Percentiles rank a stretch among this genome's conserved stretches.
These are phyloP conservation scores for Clytia hemisphaerica DNA, from an alignment of 30 jellyfish, hydroid and myxozoan species.

Conservation along the genomic window DNA sequence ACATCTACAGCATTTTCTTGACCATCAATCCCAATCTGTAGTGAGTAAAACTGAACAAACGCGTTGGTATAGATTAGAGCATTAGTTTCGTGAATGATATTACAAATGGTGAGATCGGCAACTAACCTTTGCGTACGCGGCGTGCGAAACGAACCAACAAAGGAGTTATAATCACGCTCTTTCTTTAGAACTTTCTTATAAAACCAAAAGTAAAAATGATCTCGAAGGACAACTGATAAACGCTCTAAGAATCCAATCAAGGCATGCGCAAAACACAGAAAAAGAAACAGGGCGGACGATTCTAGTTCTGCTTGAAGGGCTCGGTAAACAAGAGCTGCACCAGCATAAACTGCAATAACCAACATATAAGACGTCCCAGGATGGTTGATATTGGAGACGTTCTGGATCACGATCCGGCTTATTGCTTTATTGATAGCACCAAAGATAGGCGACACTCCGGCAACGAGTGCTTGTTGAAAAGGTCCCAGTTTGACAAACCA, in stretches of 20 bases:
- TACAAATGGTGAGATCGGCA: neutral
- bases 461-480: slow-evolving; percentile 6
- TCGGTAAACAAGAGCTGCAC: slow-evolving; percentile 11
- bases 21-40: neutral
- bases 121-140: slow-evolving; percentile 9
- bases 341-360: neutral
- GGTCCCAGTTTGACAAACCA: slow-evolving; percentile 7
- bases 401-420: neutral
- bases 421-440: slow-evolving; percentile 13
- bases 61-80: neutral
- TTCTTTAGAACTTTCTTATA: neutral
- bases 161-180: neutral
- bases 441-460: neutral
- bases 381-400: neutral
- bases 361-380: slow-evolving; percentile 12
- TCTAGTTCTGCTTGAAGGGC: slow-evolving; percentile 11
- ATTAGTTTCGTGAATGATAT: slow-evolving; percentile 3
- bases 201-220: slow-evolving; percentile 17
- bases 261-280: slow-evolving; percentile 9
- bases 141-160: slow-evolving; percentile 3
- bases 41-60: neutral
- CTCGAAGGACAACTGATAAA: slow-evolving; percentile 7
- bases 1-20: neutral
- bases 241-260: slow-evolving; percentile 12
- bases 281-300: neutral